Conservation (phyloP, 2,797 vertebrate species). For the Syncerus caffer region DNA sequence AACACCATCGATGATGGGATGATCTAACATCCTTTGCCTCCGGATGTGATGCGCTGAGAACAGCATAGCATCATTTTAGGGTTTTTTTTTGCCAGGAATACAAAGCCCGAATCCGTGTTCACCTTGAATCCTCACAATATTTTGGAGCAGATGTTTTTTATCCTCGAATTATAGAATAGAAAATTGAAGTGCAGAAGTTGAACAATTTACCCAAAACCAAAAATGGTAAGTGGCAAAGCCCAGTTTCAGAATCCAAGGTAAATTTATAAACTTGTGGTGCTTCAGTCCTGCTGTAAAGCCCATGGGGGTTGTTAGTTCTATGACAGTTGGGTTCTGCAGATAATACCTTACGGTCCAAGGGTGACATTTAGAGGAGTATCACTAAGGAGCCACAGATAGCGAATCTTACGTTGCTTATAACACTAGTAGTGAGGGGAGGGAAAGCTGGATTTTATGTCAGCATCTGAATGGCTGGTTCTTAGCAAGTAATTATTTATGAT, state of each 20-base stretch:
- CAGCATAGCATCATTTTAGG: background rate
- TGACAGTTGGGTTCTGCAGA: background rate
- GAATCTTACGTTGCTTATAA: background rate
- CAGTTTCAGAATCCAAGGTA: background rate
- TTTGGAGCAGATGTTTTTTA: background rate
- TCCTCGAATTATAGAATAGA: background rate
- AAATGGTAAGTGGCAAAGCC: background rate
- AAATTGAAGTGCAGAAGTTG: background rate
- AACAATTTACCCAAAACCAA: background rate
- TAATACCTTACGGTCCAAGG: background rate
- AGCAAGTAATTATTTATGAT: conserved; percentile 45
- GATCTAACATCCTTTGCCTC: background rate
- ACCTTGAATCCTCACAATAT: background rate
- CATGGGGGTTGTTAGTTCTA: background rate
- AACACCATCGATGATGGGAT: background rate
- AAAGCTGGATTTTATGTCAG: background rate
- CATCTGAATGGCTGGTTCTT: background rate
- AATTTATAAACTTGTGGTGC: background rate
- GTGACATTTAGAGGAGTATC: background rate
- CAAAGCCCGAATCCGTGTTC: background rate
- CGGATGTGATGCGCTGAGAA: background rate
- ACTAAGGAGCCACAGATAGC: background rate
- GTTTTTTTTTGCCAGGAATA: background rate
- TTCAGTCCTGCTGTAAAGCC: background rate
- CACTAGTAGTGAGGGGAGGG: background rate